phyloP scores from a whole-genome alignment of 2,888 invertebrate species.

The Nebria salina region DNA sequence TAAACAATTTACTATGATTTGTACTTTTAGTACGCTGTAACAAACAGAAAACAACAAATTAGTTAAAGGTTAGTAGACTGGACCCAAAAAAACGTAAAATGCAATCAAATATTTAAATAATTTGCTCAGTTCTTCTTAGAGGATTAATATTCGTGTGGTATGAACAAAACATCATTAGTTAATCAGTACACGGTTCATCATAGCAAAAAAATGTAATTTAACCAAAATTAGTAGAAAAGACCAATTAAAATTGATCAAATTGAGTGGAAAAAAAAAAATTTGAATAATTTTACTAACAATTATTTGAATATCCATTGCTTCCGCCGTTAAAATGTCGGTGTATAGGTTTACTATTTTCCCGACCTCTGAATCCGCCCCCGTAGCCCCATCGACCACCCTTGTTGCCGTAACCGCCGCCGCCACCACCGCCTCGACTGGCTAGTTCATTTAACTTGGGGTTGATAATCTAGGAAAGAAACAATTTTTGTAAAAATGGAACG shows the following conservation, averaged over 20 bases:
- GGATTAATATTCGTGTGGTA: background rate
- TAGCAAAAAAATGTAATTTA: conserved; percentile 14
- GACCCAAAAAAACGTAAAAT: background rate
- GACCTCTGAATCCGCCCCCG: conserved; percentile 59
- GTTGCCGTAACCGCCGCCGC: conserved; percentile 67
- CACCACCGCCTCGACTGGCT: conserved; percentile 69
- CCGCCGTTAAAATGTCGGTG: conserved; percentile 52
- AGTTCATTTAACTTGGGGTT: conserved; percentile 87
- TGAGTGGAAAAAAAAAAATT: background rate
- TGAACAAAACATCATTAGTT: conserved; percentile 9
- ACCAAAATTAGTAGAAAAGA: background rate
- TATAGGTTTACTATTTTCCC: conserved; percentile 55
- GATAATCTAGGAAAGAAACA: conserved; percentile 69
- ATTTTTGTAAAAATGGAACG: background rate
- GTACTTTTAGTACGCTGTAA: conserved; percentile 58
- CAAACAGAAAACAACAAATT: conserved; percentile 47
- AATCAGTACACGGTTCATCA: conserved; percentile 13
- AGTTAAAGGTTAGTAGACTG: background rate
- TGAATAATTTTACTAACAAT: conserved; percentile 21
- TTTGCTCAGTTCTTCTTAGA: conserved; percentile 23
- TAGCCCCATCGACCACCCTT: conserved; percentile 61
- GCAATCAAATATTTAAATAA: conserved; percentile 17
- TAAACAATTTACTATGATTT: conserved; percentile 24
- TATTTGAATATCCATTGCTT: conserved; percentile 42
- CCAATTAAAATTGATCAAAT: background rate